Percentiles rank a stretch among this genome's conserved stretches.
These are phyloP conservation scores for Dryoscopus gambensis DNA, from an alignment of 2,113 vertebrate genomes.

Conservation along the genomic window DNA sequence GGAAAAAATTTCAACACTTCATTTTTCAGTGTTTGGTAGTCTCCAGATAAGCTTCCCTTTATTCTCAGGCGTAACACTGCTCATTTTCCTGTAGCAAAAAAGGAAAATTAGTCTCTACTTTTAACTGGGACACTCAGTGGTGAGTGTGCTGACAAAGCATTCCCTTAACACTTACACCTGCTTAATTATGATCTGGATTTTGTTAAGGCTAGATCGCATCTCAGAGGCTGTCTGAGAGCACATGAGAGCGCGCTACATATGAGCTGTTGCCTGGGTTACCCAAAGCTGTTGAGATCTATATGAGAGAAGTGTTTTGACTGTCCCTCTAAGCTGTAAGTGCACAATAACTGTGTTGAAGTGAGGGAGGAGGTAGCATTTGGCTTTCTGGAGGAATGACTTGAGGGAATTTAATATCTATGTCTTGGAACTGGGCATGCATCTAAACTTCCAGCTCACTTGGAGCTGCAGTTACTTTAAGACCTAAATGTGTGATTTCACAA, in stretches of 20 bases:
- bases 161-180: not conserved
- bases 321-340: not conserved
- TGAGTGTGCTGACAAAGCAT: not conserved
- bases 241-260: not conserved
- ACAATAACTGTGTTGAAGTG: not conserved
- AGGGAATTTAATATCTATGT: not conserved
- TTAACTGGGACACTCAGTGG: not conserved
- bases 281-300: not conserved
- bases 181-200: not conserved
- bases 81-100: not conserved
- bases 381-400: not conserved
- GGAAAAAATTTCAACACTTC: not conserved
- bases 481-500: not conserved
- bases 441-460: not conserved
- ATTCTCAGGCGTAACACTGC: not conserved
- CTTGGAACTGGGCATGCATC: not conserved
- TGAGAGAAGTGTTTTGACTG: not conserved
- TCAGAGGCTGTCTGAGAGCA: not conserved
- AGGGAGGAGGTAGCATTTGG: not conserved
- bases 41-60: not conserved
- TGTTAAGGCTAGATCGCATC: not conserved
- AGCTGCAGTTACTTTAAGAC: not conserved
- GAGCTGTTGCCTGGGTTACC: not conserved
- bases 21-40: not conserved
- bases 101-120: not conserved